Evolutionary conservation across 2,888 invertebrate species (phyloP).

Genomic region (Cyaniris semiargus): DNA sequence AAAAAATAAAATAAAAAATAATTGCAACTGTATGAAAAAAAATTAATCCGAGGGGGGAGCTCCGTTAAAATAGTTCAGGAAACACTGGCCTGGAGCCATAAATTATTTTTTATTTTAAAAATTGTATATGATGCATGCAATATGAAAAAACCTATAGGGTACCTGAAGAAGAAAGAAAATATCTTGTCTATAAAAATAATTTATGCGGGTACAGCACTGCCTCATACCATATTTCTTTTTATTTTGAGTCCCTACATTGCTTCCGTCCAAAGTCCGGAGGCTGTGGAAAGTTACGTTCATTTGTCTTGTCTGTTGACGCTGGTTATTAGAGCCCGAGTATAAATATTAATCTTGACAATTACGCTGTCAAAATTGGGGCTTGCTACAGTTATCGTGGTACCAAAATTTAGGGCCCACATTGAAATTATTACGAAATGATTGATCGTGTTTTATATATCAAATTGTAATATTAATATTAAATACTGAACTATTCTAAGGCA

Average conservation of each 20-base stretch:
- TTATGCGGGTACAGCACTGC: no score
- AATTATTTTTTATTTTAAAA: no score
- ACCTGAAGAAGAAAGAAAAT: background rate
- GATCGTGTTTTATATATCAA: background rate
- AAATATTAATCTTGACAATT: conserved; percentile 21
- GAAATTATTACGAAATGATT: background rate
- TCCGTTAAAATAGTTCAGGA: background rate
- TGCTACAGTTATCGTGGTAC: background rate
- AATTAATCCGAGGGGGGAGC: no score
- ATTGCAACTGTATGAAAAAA: no score
- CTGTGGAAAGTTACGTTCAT: background rate
- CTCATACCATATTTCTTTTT: no score
- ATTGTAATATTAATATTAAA: background rate
- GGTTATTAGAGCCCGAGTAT: conserved; percentile 4
- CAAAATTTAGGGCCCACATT: background rate
- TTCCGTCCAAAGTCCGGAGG: conserved; percentile 11
- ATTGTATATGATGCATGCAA: no score
- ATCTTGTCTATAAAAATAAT: no score
- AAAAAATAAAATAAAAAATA: no score
- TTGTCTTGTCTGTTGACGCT: conserved; percentile 22
- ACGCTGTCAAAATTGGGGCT: background rate
- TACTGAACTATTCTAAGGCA: background rate
- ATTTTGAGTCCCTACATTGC: no score
- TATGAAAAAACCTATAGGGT: no score
- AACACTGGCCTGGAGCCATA: background rate